These are phyloP conservation scores for Cremastinae sp. DNA, from an alignment of 2,888 invertebrate genomes.

Conservation along the genomic window DNA sequence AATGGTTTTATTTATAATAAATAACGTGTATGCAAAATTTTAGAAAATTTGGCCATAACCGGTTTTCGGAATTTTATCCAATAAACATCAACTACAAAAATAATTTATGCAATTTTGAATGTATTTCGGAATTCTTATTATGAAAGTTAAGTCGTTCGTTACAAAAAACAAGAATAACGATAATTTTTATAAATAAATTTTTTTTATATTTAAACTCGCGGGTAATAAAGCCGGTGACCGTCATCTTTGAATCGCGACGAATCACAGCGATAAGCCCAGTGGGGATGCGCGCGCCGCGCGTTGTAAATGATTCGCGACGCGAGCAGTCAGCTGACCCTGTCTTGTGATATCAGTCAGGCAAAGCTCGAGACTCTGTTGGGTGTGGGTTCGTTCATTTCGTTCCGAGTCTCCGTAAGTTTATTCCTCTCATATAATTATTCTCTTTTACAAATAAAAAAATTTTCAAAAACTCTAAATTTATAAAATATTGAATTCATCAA, in stretches of 20 bases:
- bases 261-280: neutral
- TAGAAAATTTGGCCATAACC: too few species aligned
- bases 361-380: constrained; percentile 70
- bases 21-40: too few species aligned
- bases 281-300: constrained; percentile 30
- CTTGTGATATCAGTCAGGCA: constrained; percentile 75
- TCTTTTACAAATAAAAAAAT: constrained; percentile 33
- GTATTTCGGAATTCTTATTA: too few species aligned
- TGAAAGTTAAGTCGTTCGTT: too few species aligned
- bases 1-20: too few species aligned
- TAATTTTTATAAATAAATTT: neutral
- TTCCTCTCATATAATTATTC: constrained; percentile 14
- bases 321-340: constrained; percentile 79
- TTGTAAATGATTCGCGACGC: constrained; percentile 41
- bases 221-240: constrained; percentile 14
- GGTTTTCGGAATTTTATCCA: too few species aligned
- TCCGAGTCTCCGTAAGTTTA: constrained; percentile 67
- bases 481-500: too few species aligned
- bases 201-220: too few species aligned
- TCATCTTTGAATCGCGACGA: constrained; percentile 44
- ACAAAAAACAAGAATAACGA: neutral
- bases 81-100: too few species aligned
- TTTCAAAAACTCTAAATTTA: too few species aligned
- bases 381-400: constrained; percentile 69
- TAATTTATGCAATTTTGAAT: too few species aligned